Evolutionary conservation across 37 sponge, comb jelly and placozoan genomes (phyloP).

Genomic region (Hexactinellida sp.): DNA sequence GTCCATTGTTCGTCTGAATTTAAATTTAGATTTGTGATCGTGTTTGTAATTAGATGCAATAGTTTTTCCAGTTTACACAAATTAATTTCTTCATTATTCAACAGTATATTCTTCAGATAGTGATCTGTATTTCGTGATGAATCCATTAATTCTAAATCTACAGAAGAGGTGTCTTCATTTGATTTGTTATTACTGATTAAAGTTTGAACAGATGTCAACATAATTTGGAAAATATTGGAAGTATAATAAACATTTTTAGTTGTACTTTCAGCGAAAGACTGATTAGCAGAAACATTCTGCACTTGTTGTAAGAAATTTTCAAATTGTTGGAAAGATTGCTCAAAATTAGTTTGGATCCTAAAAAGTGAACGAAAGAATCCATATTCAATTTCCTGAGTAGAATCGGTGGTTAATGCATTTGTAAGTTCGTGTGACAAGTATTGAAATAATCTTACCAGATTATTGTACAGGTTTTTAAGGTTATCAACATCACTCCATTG

Average conservation of each 20-base stretch:
- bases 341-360: background rate
- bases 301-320: background rate
- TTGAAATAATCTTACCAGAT: background rate
- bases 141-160: background rate
- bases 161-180: background rate
- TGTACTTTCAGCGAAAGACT: background rate
- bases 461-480: background rate
- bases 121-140: background rate
- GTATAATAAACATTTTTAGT: background rate
- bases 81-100: background rate
- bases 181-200: background rate
- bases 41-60: background rate
- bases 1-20: background rate
- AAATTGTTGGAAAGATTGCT: background rate
- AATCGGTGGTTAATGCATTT: background rate
- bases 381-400: background rate
- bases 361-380: background rate
- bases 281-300: background rate
- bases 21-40: background rate
- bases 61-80: background rate
- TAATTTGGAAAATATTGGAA: background rate
- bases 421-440: background rate
- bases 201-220: background rate
- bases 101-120: background rate
- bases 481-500: background rate